Base-by-base conservation (phyloP, 2,888 invertebrate species). In the Lottia gigantea region DNA sequence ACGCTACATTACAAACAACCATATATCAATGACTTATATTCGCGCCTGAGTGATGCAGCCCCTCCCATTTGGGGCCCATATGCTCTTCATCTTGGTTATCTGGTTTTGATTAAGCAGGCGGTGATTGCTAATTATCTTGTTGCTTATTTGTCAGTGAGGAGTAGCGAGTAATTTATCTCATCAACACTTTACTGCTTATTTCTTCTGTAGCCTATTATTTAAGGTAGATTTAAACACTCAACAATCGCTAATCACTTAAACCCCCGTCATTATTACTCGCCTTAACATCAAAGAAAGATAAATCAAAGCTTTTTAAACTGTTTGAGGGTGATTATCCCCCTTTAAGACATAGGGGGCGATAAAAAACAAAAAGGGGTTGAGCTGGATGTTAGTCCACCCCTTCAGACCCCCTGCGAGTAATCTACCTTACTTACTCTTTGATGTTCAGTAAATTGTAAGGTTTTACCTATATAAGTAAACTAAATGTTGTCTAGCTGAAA, bases 221-320 rank as follows among this genome's bases (percentile, higher is more conserved):
- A 55, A 55, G 55, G 55, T 55, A 55, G 55, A 55, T 55, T 55
- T 55, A 55, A 55, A 55, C 55, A 55, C 55, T 55, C 55, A 55
- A 55, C 55, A 55, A 55, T 55, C 55, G 14, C 55, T 55, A 55
- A 55, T 55, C 55, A 23, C 55, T 55, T 55, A 55, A 55, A 55
- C 19, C 55, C 55, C 55, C 55, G 19, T 55, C 55, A 55, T 55
- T 55, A 55, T 55, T 55, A 55, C 55, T 55, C 15, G 19, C 23
- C 23, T 14, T 14, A 23, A 55, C 55, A 55, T 55, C 55, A 55
- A 55, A 55, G 55, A 19, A 55, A 23, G 19, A 23, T 23, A 55
- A 55, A 55, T 55, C 55, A 55, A 55, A 55, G 55, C 55, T 55
- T 55, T 55, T 55, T 55, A 55, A 55, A 55, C 55, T 55, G 55